phyloP scores from a whole-genome alignment of 2,113 vertebrate species.

The Dicaeum eximium region DNA sequence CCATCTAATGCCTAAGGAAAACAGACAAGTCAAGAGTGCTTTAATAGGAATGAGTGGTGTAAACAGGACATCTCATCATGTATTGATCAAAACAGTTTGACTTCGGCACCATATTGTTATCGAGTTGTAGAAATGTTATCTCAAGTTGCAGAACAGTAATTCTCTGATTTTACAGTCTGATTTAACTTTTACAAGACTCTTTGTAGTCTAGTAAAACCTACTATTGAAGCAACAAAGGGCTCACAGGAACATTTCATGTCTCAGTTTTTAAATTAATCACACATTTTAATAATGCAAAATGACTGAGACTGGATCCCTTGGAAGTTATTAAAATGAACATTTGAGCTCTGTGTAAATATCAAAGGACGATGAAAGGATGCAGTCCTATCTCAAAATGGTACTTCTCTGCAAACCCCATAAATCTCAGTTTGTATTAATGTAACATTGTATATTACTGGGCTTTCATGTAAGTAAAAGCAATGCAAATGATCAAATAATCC shows the following conservation, averaged over 20 bases:
- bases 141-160: not conserved
- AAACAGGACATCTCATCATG: not conserved
- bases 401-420: constrained; percentile 18
- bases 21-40: not conserved
- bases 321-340: constrained; percentile 64
- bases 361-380: constrained; percentile 59
- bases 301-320: constrained; percentile 57
- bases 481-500: constrained; percentile 59
- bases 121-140: not conserved
- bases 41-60: not conserved
- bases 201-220: constrained; percentile 28
- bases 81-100: not conserved
- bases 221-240: constrained; percentile 29
- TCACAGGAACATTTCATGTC: constrained; percentile 28
- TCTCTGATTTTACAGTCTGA: not conserved
- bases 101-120: not conserved
- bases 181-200: constrained; percentile 4
- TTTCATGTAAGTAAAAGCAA: constrained; percentile 64
- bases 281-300: constrained; percentile 68
- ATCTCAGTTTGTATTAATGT: constrained; percentile 55
- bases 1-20: constrained; percentile 77
- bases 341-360: constrained; percentile 67
- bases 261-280: constrained; percentile 66
- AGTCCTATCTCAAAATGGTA: constrained; percentile 45
- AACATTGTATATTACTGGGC: constrained; percentile 34